Evolutionary conservation across 2,888 invertebrate genomes (phyloP), one percentile per base, ranked within the genome.

Genomic region (Dascillus cervinus): DNA sequence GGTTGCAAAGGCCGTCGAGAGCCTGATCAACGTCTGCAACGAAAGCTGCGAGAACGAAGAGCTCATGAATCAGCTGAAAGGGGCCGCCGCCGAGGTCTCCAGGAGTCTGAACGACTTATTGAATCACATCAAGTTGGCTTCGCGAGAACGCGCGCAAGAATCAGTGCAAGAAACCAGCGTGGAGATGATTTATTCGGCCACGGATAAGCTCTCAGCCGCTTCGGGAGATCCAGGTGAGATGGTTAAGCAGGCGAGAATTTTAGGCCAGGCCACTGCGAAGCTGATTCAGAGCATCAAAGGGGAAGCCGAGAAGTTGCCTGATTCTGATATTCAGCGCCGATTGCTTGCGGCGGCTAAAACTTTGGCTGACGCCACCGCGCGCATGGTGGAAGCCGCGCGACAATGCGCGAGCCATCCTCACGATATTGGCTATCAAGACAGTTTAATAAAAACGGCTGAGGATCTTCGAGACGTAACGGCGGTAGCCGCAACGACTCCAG

Each of bases 321-420:
- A 86, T 60, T 82, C 89, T 0, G 92, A 92, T 31, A 73, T 84
- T n/a, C 94, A 95, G 53, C 79, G 88, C 43, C 77, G 88, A 34
- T 66, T 98, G 29, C 64, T 98, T 24, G 91, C 91, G 0, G 98
- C 98, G 0, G 98, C 98, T 9, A 95, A 95, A 60, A 75, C 87
- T 33, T 60, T 89, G 23, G 97, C 97, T 0, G 96, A 97, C 63
- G 97, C 97, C 1, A 98, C 98, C 0, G 89, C 95, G 0, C 77
- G 86, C 46, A 86, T 98, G 83, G 96, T 97, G 12, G 96, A 97
- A 63, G 94, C 95, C 0, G 95, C 95, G 0, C 73, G 96, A 34
- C 83, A 88, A 29, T 95, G 95, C 61, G 91, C 94, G 0, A 82
- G 83, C 12, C 77, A 80, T 53, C 82, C 82, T 1, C 79, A 90